Base-by-base conservation (phyloP, 2,113 vertebrate species). In the Dryoscopus gambensis region DNA sequence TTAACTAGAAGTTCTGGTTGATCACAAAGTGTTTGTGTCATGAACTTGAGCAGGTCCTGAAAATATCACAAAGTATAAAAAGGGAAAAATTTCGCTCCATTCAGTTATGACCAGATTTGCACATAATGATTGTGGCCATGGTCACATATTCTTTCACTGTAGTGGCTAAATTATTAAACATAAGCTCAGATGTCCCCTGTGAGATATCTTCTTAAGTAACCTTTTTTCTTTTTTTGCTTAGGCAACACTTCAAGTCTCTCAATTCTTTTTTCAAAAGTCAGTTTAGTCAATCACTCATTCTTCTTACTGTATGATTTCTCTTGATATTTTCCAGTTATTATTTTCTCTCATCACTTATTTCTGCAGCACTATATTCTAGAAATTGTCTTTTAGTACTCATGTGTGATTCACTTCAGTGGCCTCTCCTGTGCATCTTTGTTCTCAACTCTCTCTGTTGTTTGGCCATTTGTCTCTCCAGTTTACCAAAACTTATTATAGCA, bases 391-490 rank as follows among this genome's bases (percentile, higher is more conserved):
- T 39, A 3, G 53, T 55, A 75, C 27, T 20, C 16, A 67, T 7
- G 3, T 27, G 59, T 71, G 28, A 63, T 13, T 28, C 27, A 56
- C 1, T 59, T 78, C 30, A 18, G 6, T 69, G 67, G 9, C 9
- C 20, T 69, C 6, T 71, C 7, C 4, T 10, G 6, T 0, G 13
- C 0, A 2, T 44, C 9, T 60, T 3, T 64, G 7, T 37, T 91
- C 68, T 62, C 53, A 50, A 0, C 3, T 53, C 52, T 69, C 13
- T 64, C 42, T 75, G 31, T 78, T 1, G 23, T 62, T 55, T 62
- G 52, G 8, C 1, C n/a, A 18, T 11, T 62, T 80, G 16, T 62
- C 31, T 65, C 17, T 78, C 20, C 49, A 55, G 9, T 70, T 75
- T 79, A 13, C 22, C 30, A 79, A 60, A 87, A 71, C 2, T n/a